Percentiles rank a stretch among this genome's conserved stretches.
phyloP scores from a whole-genome alignment of 2,888 invertebrate species.

The Mylabris sibirica region DNA sequence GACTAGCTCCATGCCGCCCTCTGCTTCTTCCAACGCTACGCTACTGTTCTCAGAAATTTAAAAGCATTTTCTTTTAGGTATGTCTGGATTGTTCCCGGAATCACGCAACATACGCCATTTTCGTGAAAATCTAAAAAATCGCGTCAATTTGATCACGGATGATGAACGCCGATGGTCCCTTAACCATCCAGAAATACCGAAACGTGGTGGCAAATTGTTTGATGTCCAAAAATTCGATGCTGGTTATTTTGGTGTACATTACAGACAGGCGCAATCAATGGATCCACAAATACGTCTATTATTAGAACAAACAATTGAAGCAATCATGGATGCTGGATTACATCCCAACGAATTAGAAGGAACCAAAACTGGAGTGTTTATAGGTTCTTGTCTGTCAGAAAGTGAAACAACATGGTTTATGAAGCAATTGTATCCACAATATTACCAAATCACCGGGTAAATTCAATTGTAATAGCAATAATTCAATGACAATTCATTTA shows the following conservation, averaged over 20 bases:
- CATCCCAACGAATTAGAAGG: slow-evolving; percentile 21
- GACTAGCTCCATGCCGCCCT: too few relatives aligned
- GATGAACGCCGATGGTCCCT: not conserved
- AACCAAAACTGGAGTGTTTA: slow-evolving; percentile 22
- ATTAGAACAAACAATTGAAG: slow-evolving; percentile 24
- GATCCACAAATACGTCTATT: slow-evolving; percentile 57
- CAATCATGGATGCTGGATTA: slow-evolving; percentile 26
- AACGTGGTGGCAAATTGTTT: not conserved
- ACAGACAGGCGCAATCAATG: slow-evolving; percentile 69
- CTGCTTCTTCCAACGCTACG: too few relatives aligned
- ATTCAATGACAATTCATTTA: too few relatives aligned
- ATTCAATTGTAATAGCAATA: not conserved
- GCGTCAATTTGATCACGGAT: too few relatives aligned
- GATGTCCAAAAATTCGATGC: not conserved
- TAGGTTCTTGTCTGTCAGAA: slow-evolving; percentile 7
- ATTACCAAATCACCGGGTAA: not conserved
- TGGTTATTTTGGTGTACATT: slow-evolving; percentile 63
- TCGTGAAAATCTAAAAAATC: not conserved
- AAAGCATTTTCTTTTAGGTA: not conserved
- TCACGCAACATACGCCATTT: too few relatives aligned
- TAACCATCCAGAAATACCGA: not conserved
- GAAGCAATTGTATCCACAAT: not conserved
- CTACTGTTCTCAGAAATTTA: too few relatives aligned
- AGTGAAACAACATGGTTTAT: not conserved
- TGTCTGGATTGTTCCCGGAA: not conserved